These are phyloP conservation scores for Phymorhynchus buccinoides DNA, from an alignment of 1,140 invertebrate genomes.

Conservation along the genomic window DNA sequence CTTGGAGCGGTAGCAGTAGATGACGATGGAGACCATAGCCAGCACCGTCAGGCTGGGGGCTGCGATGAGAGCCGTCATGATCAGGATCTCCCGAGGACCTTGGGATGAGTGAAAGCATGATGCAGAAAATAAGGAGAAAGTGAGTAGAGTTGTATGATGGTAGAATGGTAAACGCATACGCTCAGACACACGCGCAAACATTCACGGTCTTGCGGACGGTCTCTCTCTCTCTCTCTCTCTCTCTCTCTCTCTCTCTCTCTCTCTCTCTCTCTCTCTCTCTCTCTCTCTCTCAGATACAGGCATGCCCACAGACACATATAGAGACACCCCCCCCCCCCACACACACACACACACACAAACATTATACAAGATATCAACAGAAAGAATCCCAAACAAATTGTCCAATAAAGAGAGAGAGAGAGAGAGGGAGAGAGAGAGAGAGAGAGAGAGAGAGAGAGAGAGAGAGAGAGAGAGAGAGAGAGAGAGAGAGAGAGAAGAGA, in stretches of 20 bases:
- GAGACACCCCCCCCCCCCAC: too few species aligned
- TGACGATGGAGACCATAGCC: conserved; percentile 38
- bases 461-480: too few species aligned
- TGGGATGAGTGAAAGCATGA: background rate
- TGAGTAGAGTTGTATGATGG: too few species aligned
- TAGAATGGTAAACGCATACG: background rate
- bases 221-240: background rate
- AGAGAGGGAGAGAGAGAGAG: background rate
- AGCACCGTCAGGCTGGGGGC: conserved; percentile 44
- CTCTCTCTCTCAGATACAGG: background rate
- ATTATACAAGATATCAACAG: background rate
- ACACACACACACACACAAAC: conserved; percentile 12
- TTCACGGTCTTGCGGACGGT: background rate
- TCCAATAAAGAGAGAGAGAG: background rate
- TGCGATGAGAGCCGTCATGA: conserved; percentile 50
- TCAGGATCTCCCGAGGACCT: conserved; percentile 50
- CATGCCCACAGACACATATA: too few species aligned
- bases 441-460: too few species aligned
- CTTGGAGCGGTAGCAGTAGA: conserved; percentile 47
- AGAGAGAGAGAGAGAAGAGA: too few species aligned
- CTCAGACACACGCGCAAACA: conserved; percentile 5
- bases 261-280: background rate
- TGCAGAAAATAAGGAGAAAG: too few species aligned
- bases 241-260: background rate
- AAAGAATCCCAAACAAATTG: background rate